Percentiles rank a stretch among this genome's conserved stretches.
Conservation (phyloP, 1,140 invertebrate genomes). For the Batillaria attramentaria region DNA sequence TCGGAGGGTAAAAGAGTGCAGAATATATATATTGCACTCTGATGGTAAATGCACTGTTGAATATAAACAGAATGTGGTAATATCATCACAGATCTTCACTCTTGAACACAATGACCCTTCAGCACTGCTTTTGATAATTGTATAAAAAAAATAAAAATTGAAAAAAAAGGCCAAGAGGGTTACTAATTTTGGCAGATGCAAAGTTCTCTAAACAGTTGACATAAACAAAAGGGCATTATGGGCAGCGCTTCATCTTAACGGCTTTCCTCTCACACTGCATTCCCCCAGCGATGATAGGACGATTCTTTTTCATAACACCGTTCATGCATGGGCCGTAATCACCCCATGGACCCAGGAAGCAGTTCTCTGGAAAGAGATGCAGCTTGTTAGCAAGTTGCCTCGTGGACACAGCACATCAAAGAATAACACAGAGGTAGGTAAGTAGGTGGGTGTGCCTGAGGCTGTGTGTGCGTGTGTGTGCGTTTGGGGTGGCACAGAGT, state of each 20-base stretch:
- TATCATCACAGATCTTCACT: too few species aligned
- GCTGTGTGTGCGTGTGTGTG: background rate
- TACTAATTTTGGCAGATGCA: background rate
- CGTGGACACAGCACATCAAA: background rate
- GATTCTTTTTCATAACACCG: conserved; percentile 57
- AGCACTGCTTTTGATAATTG: too few species aligned
- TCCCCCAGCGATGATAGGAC: conserved; percentile 51
- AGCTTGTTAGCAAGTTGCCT: background rate
- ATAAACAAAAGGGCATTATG: conserved; percentile 6
- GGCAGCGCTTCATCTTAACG: conserved; percentile 51
- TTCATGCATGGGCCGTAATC: conserved; percentile 58
- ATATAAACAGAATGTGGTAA: too few species aligned
- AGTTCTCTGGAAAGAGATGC: conserved; percentile 46
- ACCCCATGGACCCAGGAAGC: conserved; percentile 60
- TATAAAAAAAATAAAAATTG: background rate
- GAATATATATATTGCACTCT: too few species aligned
- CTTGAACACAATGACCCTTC: too few species aligned
- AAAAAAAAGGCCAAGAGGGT: background rate
- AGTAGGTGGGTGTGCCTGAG: background rate
- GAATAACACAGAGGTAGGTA: background rate
- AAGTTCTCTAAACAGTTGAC: background rate
- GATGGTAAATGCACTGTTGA: too few species aligned
- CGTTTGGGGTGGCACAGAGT: background rate
- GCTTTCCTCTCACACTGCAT: conserved; percentile 55
- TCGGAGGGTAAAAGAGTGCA: too few species aligned